Base-by-base conservation (phyloP, 1,140 invertebrate species). In the Parapsyche elsis region DNA sequence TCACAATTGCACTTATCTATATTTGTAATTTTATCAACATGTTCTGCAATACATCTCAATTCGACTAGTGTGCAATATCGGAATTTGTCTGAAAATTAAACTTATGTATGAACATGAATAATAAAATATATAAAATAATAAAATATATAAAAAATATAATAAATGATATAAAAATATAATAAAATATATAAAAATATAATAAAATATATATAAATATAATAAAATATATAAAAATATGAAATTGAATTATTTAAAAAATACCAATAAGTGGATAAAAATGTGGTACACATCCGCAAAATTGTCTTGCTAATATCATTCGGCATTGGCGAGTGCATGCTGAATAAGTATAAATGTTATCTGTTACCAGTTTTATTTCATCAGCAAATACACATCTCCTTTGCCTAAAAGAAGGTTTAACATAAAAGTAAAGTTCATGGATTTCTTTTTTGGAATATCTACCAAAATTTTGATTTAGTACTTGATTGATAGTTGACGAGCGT, bases 311-410 rank as follows among this genome's bases (percentile, higher is more conserved):
- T 24, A 90, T 89, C 91, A 94, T 93, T 44, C 92, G 88, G 78
- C 93, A 94, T 84, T 94, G 90, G 9, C 91, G 88, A 87, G 93
- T 93, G 83, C 93, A 94, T 1, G 91, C 92, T 0, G 91, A 90
- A 82, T 93, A 93, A 0, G 92, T 93, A 82, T 94, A 94, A 38
- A 89, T 89, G 0, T 86, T 84, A 0, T 92, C 91, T 0, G 90
- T 91, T 53, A 90, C 86, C 26, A 94, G 83, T 71, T 88, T 88
- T 16, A 90, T 86, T 86, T 94, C 93, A 81, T 93, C 90, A 2
- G 89, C 86, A 83, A 93, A 94, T 26, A 93, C 89, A 82, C 93
- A 94, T 57, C 92, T 91, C 53, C 93, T 85, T 84, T 94, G 93
- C 9, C 88, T 89, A 7, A 46, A 83, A 78, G 30, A 24, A 78